A percentile compares a stretch with the other conserved stretches of the same genome.
These are phyloP conservation scores for Drosophila miranda DNA, from an alignment of 1,140 invertebrate species.

Conservation along the genomic window DNA sequence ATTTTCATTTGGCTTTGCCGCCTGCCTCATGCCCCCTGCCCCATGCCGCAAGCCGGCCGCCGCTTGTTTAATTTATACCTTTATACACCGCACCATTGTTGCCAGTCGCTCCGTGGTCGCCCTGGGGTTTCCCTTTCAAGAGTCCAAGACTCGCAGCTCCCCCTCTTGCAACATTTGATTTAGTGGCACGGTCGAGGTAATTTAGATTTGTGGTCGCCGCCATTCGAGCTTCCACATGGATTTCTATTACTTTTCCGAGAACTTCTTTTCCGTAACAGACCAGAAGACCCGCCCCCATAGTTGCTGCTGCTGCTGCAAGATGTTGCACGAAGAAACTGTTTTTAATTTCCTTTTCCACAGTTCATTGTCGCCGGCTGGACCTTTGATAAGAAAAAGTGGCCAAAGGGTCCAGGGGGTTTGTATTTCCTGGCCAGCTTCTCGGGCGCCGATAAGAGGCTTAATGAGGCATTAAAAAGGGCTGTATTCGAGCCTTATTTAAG, in stretches of 20 bases:
- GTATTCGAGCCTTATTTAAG: no score
- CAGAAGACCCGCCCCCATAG: neutral
- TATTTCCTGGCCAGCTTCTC: no score
- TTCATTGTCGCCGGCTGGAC: slow-evolving; percentile 18
- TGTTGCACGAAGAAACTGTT: slow-evolving; percentile 47
- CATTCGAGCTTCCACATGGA: slow-evolving; percentile 39
- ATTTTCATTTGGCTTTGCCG: slow-evolving; percentile 62
- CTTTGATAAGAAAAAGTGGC: neutral
- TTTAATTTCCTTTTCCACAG: slow-evolving; percentile 68
- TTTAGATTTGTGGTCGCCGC: slow-evolving; percentile 77
- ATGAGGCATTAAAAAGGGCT: no score
- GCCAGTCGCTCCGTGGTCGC: slow-evolving; percentile 54
- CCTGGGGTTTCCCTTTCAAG: slow-evolving; percentile 69
- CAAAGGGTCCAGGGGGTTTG: neutral
- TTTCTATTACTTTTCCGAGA: slow-evolving; percentile 27
- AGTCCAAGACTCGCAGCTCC: slow-evolving; percentile 5
- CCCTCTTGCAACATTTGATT: slow-evolving; percentile 54
- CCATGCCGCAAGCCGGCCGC: slow-evolving; percentile 10
- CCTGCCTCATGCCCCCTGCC: slow-evolving; percentile 19
- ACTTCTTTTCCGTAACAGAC: slow-evolving; percentile 5
- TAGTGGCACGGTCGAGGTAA: slow-evolving; percentile 67
- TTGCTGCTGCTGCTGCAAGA: slow-evolving; percentile 21
- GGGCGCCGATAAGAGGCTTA: no score
- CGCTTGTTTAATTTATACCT: slow-evolving; percentile 73
- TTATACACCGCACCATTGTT: slow-evolving; percentile 46